A percentile compares a stretch with the other conserved stretches of the same genome.
Evolutionary conservation across 2,113 vertebrate genomes (phyloP).

Genomic region (Brachyistius frenatus): DNA sequence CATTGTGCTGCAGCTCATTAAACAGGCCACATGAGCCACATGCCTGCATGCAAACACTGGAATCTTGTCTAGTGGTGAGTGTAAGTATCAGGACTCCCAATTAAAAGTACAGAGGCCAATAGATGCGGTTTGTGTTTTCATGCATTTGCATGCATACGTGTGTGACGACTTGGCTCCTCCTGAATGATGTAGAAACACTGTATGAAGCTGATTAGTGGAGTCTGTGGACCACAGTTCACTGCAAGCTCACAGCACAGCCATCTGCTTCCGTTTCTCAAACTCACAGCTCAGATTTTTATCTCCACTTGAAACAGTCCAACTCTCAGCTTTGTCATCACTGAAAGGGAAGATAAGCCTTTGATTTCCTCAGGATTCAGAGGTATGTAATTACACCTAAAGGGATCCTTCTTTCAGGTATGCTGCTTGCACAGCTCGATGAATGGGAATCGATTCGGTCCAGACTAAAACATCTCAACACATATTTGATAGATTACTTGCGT

Average conservation of each 20-base stretch:
- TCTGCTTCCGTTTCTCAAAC: slow-evolving; percentile 47
- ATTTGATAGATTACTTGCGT: background rate
- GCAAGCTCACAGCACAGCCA: slow-evolving; percentile 3
- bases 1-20: background rate
- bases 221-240: slow-evolving; percentile 42
- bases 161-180: slow-evolving; percentile 49
- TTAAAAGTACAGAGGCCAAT: slow-evolving; percentile 12
- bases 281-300: slow-evolving; percentile 30
- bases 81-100: background rate
- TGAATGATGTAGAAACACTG: slow-evolving; percentile 6
- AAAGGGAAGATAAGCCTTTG: slow-evolving; percentile 13
- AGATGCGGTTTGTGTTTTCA: slow-evolving; percentile 15
- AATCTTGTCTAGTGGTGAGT: slow-evolving; percentile 22
- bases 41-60: background rate
- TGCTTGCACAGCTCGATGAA: background rate
- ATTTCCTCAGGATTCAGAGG: background rate
- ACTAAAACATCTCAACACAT: background rate
- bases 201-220: slow-evolving; percentile 26
- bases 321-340: background rate
- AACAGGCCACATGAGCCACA: background rate
- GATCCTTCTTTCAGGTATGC: background rate
- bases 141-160: background rate
- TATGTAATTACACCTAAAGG: slow-evolving; percentile 1
- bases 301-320: background rate
- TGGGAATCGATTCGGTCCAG: background rate